A percentile compares a stretch with the other conserved stretches of the same genome.
Conservation (phyloP, 2,888 invertebrate species). For the Drosophila barbarae region DNA sequence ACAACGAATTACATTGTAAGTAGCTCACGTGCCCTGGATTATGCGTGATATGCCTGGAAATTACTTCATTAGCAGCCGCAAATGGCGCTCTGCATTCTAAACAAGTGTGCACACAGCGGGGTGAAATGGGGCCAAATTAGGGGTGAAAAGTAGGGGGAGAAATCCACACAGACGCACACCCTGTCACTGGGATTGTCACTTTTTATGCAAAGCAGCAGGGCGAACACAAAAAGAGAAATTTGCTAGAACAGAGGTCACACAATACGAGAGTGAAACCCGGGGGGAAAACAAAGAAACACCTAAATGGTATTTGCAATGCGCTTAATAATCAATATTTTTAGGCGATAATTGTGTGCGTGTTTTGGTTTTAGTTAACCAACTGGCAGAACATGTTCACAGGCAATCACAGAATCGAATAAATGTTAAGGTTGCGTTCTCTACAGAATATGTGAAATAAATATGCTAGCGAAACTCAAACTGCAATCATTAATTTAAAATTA, state of each 20-base stretch:
- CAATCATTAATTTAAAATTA: conserved; percentile 60
- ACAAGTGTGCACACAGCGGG: conserved; percentile 44
- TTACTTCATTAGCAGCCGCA: conserved; percentile 76
- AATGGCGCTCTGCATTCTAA: conserved; percentile 70
- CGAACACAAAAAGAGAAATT: conserved; percentile 31
- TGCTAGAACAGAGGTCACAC: conserved; percentile 49
- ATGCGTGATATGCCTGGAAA: conserved; percentile 75
- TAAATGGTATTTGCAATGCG: conserved; percentile 61
- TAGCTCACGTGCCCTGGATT: conserved; percentile 75
- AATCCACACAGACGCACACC: conserved; percentile 3
- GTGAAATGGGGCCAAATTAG: conserved; percentile 18
- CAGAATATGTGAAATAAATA: neutral
- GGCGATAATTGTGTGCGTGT: conserved; percentile 72
- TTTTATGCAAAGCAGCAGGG: conserved; percentile 67
- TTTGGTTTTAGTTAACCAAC: conserved; percentile 33
- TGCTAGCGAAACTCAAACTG: conserved; percentile 26
- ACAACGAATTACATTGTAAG: conserved; percentile 75
- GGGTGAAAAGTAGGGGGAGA: conserved; percentile 8
- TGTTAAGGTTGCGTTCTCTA: neutral
- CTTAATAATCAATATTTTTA: conserved; percentile 72
- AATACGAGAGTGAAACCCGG: conserved; percentile 21
- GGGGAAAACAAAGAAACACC: conserved; percentile 35
- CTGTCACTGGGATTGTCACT: conserved; percentile 50
- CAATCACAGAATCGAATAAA: conserved; percentile 1
- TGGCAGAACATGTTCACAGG: conserved; percentile 11